Evolutionary conservation across 2,888 invertebrate species (phyloP).

Genomic region (Apodemia mormo): DNA sequence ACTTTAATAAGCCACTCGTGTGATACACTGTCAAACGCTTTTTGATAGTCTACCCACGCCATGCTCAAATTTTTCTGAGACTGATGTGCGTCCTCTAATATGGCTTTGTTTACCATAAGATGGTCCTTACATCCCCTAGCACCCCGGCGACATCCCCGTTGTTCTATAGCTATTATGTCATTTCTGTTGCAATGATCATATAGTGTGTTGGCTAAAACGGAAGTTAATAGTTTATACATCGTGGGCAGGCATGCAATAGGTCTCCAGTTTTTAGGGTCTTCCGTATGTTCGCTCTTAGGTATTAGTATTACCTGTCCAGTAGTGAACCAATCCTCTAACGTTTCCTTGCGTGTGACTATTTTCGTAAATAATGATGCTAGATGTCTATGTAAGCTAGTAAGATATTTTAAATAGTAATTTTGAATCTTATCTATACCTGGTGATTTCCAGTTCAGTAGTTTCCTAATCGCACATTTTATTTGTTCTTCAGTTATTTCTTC

Average conservation of each 20-base stretch:
- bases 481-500: too few species aligned
- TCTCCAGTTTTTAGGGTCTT: slow-evolving; percentile 41
- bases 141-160: slow-evolving; percentile 27
- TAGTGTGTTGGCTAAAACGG: slow-evolving; percentile 22
- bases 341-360: background rate
- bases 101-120: slow-evolving; percentile 31
- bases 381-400: slow-evolving; percentile 11
- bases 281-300: background rate
- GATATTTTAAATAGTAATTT: too few species aligned
- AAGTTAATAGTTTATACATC: slow-evolving; percentile 28
- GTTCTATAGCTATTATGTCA: slow-evolving; percentile 25
- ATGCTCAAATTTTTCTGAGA: background rate
- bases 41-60: background rate
- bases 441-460: too few species aligned
- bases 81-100: slow-evolving; percentile 9
- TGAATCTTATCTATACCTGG: too few species aligned
- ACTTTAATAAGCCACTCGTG: background rate
- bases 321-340: slow-evolving; percentile 8
- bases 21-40: background rate
- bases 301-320: slow-evolving; percentile 10
- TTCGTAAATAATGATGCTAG: background rate
- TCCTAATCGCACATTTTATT: too few species aligned
- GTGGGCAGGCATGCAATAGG: slow-evolving; percentile 29
- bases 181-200: slow-evolving; percentile 23
- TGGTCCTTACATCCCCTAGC: slow-evolving; percentile 31